These are phyloP conservation scores for Lagocephalus sceleratus DNA, from an alignment of 2,797 vertebrate genomes.

Conservation along the genomic window DNA sequence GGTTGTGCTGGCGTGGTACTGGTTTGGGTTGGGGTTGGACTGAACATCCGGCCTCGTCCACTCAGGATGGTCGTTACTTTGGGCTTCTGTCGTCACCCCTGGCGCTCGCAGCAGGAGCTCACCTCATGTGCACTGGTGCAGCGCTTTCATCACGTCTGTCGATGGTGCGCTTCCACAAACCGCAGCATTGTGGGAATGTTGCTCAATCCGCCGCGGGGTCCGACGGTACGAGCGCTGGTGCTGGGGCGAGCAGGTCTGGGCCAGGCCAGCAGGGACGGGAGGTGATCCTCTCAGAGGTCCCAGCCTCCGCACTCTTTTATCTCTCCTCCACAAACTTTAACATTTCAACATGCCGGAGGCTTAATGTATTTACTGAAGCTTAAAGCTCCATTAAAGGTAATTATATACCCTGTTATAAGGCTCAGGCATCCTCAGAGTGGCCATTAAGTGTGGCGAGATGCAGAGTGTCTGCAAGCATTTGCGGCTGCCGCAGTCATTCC, in stretches of 20 bases:
- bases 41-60: no score
- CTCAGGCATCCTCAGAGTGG: constrained; percentile 53
- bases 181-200: no score
- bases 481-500: constrained; percentile 45
- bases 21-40: no score
- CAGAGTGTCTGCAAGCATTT: constrained; percentile 47
- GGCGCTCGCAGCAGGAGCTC: no score
- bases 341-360: constrained; percentile 71
- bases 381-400: constrained; percentile 75
- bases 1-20: no score
- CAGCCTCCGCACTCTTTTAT: constrained; percentile 7
- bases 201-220: no score
- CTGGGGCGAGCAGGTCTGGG: background rate
- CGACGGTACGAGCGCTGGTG: background rate
- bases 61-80: no score
- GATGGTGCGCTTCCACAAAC: background rate
- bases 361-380: constrained; percentile 74
- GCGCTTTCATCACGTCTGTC: no score
- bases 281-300: background rate
- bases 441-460: constrained; percentile 63
- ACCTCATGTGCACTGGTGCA: no score
- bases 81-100: no score
- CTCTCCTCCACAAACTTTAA: constrained; percentile 50
- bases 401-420: constrained; percentile 69
- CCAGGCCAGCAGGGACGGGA: background rate